Percentiles rank a stretch among this genome's conserved stretches.
Conservation (phyloP, 1,140 invertebrate genomes). For the Littorina saxatilis region DNA sequence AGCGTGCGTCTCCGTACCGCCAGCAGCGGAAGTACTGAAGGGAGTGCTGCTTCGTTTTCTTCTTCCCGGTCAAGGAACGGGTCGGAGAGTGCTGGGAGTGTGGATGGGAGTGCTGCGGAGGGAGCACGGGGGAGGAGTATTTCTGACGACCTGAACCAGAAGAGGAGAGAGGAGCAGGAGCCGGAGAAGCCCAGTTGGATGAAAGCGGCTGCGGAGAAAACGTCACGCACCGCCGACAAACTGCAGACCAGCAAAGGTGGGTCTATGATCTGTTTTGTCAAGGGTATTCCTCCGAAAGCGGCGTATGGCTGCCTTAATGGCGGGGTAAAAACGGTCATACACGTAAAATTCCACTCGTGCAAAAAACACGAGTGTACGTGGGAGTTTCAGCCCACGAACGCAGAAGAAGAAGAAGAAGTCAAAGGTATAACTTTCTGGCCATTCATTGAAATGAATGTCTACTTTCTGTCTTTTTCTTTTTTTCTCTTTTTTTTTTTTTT, state of each 20-base stretch:
- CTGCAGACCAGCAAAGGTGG: background rate
- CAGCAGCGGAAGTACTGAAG: background rate
- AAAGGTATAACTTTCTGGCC: no score
- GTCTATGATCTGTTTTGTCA: no score
- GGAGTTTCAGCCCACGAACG: no score
- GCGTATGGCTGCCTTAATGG: no score
- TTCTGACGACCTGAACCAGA: background rate
- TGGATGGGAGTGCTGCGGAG: background rate
- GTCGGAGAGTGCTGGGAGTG: background rate
- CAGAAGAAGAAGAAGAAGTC: no score
- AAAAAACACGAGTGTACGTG: no score
- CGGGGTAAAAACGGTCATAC: no score
- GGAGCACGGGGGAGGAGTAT: background rate
- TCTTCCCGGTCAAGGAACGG: background rate
- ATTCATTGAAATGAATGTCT: no score
- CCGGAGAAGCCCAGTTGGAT: background rate
- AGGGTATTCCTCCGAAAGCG: no score
- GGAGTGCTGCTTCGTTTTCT: background rate
- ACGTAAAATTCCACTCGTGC: no score
- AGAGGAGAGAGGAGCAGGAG: background rate
- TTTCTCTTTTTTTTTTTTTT: no score
- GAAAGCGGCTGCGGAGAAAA: slow-evolving; percentile 14
- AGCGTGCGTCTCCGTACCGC: background rate
- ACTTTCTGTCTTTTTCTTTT: no score
- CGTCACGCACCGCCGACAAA: background rate